phyloP scores from a whole-genome alignment of 2,888 invertebrate genomes.

The Drosophila suboccidentalis region DNA sequence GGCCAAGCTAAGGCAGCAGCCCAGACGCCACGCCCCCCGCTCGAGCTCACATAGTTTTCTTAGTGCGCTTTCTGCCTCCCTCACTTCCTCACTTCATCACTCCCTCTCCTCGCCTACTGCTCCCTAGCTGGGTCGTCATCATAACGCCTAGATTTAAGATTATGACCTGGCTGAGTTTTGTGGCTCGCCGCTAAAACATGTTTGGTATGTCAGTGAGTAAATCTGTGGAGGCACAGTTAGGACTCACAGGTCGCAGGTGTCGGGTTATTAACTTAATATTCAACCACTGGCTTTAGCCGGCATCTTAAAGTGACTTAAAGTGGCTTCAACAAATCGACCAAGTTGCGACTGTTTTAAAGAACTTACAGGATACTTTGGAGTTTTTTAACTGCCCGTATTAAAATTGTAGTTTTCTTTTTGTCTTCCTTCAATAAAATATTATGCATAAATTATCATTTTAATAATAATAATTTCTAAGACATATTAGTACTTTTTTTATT shows the following conservation, averaged over 20 bases:
- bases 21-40: conserved; percentile 21
- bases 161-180: conserved; percentile 79
- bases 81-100: conserved; percentile 3
- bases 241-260: conserved; percentile 45
- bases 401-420: neutral
- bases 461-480: too few species aligned
- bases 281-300: conserved; percentile 14
- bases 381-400: neutral
- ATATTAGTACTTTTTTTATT: too few species aligned
- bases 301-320: conserved; percentile 34
- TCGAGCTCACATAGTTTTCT: conserved; percentile 48
- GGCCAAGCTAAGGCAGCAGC: conserved; percentile 44
- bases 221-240: conserved; percentile 54
- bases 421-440: too few species aligned
- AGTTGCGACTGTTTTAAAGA: neutral
- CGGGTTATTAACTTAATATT: conserved; percentile 45
- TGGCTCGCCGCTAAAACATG: conserved; percentile 62
- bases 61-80: neutral
- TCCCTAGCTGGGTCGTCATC: conserved; percentile 38
- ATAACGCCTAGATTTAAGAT: conserved; percentile 77
- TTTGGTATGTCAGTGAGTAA: conserved; percentile 70
- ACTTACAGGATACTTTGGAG: neutral
- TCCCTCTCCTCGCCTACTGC: neutral
- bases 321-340: conserved; percentile 17
- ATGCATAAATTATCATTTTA: too few species aligned